These are phyloP conservation scores for Microvelia longipes DNA, from an alignment of 1,140 invertebrate species.

Conservation along the genomic window DNA sequence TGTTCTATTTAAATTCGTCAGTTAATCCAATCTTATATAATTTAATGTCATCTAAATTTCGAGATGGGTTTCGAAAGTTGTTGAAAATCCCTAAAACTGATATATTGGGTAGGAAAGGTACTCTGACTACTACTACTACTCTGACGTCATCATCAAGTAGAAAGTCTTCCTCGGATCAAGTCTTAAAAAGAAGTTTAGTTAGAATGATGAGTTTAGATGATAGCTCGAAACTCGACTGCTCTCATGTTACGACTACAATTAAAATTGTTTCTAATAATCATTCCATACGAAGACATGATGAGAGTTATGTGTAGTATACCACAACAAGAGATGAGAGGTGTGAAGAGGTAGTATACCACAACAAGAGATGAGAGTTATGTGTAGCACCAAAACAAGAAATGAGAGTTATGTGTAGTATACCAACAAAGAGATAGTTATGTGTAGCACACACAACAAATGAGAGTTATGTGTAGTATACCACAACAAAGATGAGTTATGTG, in stretches of 20 bases:
- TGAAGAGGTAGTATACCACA: too few relatives aligned
- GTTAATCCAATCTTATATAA: slow-evolving; percentile 83
- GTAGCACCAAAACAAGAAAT: slow-evolving; percentile 4
- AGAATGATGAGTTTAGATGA: slow-evolving; percentile 13
- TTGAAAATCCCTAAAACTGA: slow-evolving; percentile 8
- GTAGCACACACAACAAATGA: too few relatives aligned
- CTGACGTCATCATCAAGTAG: slow-evolving; percentile 6
- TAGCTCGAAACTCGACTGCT: slow-evolving; percentile 7
- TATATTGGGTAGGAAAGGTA: slow-evolving; percentile 15
- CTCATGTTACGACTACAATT: slow-evolving; percentile 7
- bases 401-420: slow-evolving; percentile 15
- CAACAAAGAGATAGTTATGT: too few relatives aligned
- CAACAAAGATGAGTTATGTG: too few relatives aligned
- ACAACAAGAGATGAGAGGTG: too few relatives aligned
- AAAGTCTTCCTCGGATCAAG: slow-evolving; percentile 7
- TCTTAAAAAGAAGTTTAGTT: slow-evolving; percentile 12
- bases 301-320: background rate
- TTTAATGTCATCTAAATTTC: slow-evolving; percentile 81
- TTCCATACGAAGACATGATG: background rate
- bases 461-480: too few relatives aligned
- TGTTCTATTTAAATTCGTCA: slow-evolving; percentile 77
- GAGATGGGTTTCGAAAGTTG: slow-evolving; percentile 57
- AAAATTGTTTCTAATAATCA: slow-evolving; percentile 8
- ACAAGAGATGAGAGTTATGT: slow-evolving; percentile 16
- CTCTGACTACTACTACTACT: slow-evolving; percentile 18